Evolutionary conservation across 2,797 vertebrate species (phyloP).

Genomic region (Anguilla marmorata): DNA sequence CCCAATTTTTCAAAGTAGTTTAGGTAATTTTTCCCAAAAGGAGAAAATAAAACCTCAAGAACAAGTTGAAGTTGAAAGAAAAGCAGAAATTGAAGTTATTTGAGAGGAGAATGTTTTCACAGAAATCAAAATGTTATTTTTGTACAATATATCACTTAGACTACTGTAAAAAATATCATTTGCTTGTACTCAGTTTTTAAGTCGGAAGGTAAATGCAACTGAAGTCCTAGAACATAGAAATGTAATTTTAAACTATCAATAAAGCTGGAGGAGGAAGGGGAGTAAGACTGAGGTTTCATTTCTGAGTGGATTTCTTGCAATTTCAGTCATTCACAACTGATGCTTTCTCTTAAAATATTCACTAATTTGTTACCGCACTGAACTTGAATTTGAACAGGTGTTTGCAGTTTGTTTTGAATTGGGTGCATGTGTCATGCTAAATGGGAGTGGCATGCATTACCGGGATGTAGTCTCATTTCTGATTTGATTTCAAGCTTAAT

Average conservation of each 20-base stretch:
- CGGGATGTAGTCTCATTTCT: neutral
- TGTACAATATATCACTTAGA: constrained; percentile 94
- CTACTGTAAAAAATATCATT: constrained; percentile 87
- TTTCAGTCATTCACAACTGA: neutral
- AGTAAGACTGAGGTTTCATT: constrained; percentile 77
- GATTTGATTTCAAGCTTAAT: neutral
- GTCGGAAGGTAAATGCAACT: constrained; percentile 86
- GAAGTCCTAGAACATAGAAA: constrained; percentile 89
- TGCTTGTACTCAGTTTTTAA: constrained; percentile 91
- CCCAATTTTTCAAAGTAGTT: constrained; percentile 65
- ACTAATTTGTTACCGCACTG: neutral
- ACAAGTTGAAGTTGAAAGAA: constrained; percentile 37
- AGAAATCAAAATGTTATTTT: constrained; percentile 97
- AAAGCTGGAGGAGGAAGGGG: constrained; percentile 92
- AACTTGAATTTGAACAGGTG: neutral
- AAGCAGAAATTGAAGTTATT: constrained; percentile 77
- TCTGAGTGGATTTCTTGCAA: constrained; percentile 32
- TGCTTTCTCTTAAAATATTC: neutral
- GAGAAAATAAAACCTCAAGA: constrained; percentile 38
- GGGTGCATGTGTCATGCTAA: neutral
- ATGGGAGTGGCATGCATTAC: neutral
- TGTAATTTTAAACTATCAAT: constrained; percentile 96
- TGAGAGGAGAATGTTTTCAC: constrained; percentile 87
- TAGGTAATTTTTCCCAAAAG: constrained; percentile 70
- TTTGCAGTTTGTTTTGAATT: neutral